Conservation (phyloP, 2,888 invertebrate species). For the Amiota communis region DNA sequence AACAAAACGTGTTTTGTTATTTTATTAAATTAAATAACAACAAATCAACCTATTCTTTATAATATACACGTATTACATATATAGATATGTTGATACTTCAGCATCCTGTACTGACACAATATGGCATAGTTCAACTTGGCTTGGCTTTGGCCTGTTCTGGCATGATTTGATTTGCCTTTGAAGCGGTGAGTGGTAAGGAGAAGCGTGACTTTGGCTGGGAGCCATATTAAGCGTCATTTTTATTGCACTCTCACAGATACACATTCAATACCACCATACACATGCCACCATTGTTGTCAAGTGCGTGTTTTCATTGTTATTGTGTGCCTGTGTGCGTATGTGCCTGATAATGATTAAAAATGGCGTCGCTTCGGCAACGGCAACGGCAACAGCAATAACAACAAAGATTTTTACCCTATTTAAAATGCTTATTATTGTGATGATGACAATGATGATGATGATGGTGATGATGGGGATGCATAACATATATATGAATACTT, state of each 20-base stretch:
- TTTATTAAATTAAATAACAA: too few species aligned
- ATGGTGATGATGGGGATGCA: slow-evolving; percentile 15
- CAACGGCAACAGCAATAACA: background rate
- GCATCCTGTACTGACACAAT: too few species aligned
- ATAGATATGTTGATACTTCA: too few species aligned
- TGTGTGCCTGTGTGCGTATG: background rate
- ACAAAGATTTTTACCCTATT: slow-evolving; percentile 25
- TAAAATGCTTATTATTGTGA: slow-evolving; percentile 50
- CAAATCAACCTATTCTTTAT: too few species aligned
- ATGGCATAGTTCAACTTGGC: too few species aligned
- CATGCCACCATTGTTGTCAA: slow-evolving; percentile 6
- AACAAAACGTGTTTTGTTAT: too few species aligned
- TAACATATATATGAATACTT: slow-evolving; percentile 10
- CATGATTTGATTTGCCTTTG: too few species aligned
- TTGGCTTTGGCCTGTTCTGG: too few species aligned
- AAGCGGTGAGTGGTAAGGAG: too few species aligned
- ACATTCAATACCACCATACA: background rate
- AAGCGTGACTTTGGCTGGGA: background rate
- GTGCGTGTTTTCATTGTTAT: slow-evolving; percentile 25
- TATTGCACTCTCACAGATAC: slow-evolving; percentile 11
- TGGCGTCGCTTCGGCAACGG: slow-evolving; percentile 45
- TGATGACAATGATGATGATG: slow-evolving; percentile 39
- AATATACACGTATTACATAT: too few species aligned
- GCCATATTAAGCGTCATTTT: slow-evolving; percentile 1
- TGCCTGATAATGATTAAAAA: slow-evolving; percentile 50